phyloP scores from a whole-genome alignment of 2,113 vertebrate species.

The Aldabrachelys gigantea region DNA sequence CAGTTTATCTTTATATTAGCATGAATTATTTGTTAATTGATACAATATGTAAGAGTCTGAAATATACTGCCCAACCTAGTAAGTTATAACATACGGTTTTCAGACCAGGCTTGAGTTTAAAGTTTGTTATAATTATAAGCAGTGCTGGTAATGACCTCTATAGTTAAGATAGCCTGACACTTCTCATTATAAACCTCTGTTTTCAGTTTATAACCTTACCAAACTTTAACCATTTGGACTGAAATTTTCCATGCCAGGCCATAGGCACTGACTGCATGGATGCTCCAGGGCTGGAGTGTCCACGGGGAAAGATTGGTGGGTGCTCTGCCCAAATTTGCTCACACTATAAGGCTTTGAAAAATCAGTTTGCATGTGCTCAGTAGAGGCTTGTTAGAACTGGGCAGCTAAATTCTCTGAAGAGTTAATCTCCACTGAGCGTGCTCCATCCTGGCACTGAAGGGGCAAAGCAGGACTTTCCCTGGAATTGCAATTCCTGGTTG shows the following conservation, averaged over 20 bases:
- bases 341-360: background rate
- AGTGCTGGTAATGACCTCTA: rapidly evolving
- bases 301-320: no score
- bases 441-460: background rate
- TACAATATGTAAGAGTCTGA: rapidly evolving
- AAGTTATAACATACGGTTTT: background rate
- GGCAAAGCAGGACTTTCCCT: background rate
- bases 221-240: background rate
- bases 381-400: background rate
- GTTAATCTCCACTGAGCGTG: background rate
- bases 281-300: no score
- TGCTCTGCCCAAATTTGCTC: background rate
- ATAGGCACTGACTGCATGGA: no score
- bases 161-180: background rate
- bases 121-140: background rate
- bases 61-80: background rate
- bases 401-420: background rate
- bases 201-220: background rate
- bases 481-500: background rate
- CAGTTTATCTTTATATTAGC: background rate
- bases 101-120: background rate
- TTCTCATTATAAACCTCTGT: background rate
- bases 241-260: background rate
- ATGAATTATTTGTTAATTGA: background rate
- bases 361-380: background rate